phyloP scores from a whole-genome alignment of 2,888 invertebrate species.

The Brachynemurus nebulosus region DNA sequence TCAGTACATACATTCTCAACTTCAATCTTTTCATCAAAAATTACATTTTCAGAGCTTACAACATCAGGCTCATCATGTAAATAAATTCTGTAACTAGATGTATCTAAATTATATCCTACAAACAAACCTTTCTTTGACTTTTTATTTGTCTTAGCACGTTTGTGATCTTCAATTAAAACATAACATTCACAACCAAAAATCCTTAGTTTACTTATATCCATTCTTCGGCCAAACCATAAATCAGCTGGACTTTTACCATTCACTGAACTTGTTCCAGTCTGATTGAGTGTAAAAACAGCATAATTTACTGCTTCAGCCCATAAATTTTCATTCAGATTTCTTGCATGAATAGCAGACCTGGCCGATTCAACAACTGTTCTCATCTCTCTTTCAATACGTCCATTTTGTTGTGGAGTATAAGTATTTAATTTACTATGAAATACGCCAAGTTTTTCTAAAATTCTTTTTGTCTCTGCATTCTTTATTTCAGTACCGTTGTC shows the following conservation, averaged over 20 bases:
- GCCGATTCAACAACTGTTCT: conserved; percentile 21
- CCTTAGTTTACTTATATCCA: conserved; percentile 15
- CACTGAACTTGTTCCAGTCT: conserved; percentile 15
- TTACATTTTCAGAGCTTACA: too few species aligned
- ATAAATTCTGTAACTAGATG: conserved; percentile 14
- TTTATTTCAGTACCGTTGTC: conserved; percentile 23
- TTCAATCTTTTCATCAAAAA: conserved; percentile 17
- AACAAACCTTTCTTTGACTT: conserved; percentile 18
- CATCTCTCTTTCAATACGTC: conserved; percentile 9
- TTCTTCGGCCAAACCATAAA: conserved; percentile 17
- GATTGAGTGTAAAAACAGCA: conserved; percentile 16
- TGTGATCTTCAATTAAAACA: conserved; percentile 16
- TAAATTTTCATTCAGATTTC: conserved; percentile 10
- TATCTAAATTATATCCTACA: conserved; percentile 16
- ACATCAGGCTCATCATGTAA: conserved; percentile 11
- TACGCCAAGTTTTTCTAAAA: conserved; percentile 20
- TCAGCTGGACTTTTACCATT: conserved; percentile 13
- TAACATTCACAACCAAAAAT: conserved; percentile 18
- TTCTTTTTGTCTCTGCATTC: conserved; percentile 17
- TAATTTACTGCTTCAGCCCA: conserved; percentile 16
- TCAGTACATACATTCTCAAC: conserved; percentile 15
- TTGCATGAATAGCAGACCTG: conserved; percentile 14
- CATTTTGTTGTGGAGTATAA: conserved; percentile 10
- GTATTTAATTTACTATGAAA: conserved; percentile 8
- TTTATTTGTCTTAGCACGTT: conserved; percentile 16